Conservation (phyloP, 1,140 invertebrate genomes). For the Batillaria attramentaria region DNA sequence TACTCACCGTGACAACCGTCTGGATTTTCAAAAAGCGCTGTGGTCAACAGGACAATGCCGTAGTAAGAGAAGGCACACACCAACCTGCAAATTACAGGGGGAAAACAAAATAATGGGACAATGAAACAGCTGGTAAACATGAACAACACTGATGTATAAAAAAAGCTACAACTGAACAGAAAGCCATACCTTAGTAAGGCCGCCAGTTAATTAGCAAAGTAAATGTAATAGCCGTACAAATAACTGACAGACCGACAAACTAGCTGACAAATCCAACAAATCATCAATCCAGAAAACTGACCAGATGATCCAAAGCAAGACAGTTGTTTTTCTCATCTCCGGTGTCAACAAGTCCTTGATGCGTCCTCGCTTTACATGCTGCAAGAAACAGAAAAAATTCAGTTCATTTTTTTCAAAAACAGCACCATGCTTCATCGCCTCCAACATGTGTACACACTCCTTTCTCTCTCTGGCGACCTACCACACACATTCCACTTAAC, state of each 20-base stretch:
- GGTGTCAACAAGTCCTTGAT: constrained; percentile 85
- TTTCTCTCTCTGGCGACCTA: too few relatives aligned
- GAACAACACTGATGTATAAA: too few relatives aligned
- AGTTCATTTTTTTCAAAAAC: neutral
- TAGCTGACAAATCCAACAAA: neutral
- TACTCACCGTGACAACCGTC: constrained; percentile 74
- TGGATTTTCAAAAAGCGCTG: constrained; percentile 86
- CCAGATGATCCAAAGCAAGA: constrained; percentile 95
- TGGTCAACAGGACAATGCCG: constrained; percentile 94
- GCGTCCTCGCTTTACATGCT: constrained; percentile 76
- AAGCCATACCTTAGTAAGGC: too few relatives aligned
- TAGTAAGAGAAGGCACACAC: constrained; percentile 97
- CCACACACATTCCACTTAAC: too few relatives aligned
- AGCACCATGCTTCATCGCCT: too few relatives aligned
- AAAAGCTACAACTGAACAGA: neutral
- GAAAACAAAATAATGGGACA: constrained; percentile 10
- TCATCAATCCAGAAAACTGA: constrained; percentile 68
- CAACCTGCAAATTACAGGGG: constrained; percentile 84
- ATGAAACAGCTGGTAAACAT: too few relatives aligned
- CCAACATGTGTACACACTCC: too few relatives aligned
- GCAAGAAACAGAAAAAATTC: constrained; percentile 24
- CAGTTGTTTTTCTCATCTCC: constrained; percentile 85
- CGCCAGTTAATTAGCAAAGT: too few relatives aligned
- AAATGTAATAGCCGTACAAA: too few relatives aligned
- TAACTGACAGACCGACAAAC: neutral